Percentiles rank a stretch among this genome's conserved stretches.
Conservation (phyloP, 1,140 invertebrate species). For the Drosophila oshimai region DNA sequence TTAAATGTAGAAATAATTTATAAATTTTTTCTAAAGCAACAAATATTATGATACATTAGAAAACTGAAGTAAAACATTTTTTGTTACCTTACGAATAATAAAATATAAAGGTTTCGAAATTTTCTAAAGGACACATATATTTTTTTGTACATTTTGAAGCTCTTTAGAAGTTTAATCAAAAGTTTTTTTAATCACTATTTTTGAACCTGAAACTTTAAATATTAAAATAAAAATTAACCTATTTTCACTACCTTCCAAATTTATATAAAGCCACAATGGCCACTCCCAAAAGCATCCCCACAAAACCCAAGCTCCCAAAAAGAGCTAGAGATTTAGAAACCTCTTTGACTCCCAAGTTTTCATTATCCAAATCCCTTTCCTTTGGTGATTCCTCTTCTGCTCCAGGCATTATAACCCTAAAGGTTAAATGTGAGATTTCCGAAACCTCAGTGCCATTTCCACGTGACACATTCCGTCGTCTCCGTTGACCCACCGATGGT, state of each 20-base stretch:
- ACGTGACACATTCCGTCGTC: slow-evolving; percentile 42
- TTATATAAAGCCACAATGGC: slow-evolving; percentile 56
- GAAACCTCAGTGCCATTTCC: slow-evolving; percentile 50
- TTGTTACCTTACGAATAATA: too few relatives aligned
- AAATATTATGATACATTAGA: too few relatives aligned
- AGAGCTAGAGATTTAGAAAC: slow-evolving; percentile 44
- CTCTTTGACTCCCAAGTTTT: background rate
- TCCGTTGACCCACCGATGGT: slow-evolving; percentile 29
- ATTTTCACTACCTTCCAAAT: slow-evolving; percentile 35
- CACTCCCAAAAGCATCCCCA: slow-evolving; percentile 49
- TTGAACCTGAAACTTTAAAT: background rate
- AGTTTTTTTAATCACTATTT: too few relatives aligned
- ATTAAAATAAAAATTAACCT: background rate
- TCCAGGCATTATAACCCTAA: slow-evolving; percentile 60
- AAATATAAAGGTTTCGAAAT: too few relatives aligned
- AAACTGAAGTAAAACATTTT: too few relatives aligned
- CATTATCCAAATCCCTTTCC: background rate
- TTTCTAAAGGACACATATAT: too few relatives aligned
- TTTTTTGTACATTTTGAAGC: too few relatives aligned
- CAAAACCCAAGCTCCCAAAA: slow-evolving; percentile 57
- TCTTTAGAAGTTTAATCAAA: too few relatives aligned
- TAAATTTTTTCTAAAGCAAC: too few relatives aligned
- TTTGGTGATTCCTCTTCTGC: background rate
- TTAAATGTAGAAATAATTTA: too few relatives aligned
- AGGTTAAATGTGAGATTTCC: slow-evolving; percentile 58